Evolutionary conservation across 2,113 vertebrate genomes (phyloP), one percentile per base, ranked within the genome.

Genomic region (Pelodiscus sinensis): DNA sequence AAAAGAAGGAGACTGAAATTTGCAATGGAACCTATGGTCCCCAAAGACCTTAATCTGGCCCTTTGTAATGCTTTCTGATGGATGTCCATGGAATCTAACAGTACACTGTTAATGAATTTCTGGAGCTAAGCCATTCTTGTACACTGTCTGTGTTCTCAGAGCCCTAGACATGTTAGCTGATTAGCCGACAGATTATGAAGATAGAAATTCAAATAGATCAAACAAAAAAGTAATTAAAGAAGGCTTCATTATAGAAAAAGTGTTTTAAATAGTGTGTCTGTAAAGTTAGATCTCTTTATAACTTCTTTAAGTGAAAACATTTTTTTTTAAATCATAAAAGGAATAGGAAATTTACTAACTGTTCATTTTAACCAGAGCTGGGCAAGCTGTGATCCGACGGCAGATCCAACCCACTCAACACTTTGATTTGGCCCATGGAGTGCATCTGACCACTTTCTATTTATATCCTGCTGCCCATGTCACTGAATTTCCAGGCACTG

Each of bases 171-270:
- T 80, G 81, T 85, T 83, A 93, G 79, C 84, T 14, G 16, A 56
- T 38, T 81, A 85, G 84, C 60, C 84, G 92, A 84, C 88, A 89
- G 82, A 86, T 90, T 81, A 29, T 54, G 78, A 79, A 85, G 83
- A 81, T 79, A 90, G 68, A 80, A n/a, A 90, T 88, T 96, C 82
- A 84, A 81, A 65, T 8, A 90, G 85, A 78, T 14, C 44, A 94
- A 94, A 94, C 79, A 85, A 89, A 86, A 80, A 80, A 44, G 60
- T 94, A 89, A 94, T 95, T 94, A 89, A 58, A 84, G 92, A 82
- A 60, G 80, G 55, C 55, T 80, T 80, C 79, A 80, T 84, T 73
- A 65, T 12, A 71, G 87, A 81, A 75, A 58, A 85, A 86, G 29
- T 78, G 57, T 79, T 79, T 87, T 90, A 21, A 90, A 58, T 6